Evolutionary conservation across 2,888 invertebrate species (phyloP).

Genomic region (Bombyx huttoni): DNA sequence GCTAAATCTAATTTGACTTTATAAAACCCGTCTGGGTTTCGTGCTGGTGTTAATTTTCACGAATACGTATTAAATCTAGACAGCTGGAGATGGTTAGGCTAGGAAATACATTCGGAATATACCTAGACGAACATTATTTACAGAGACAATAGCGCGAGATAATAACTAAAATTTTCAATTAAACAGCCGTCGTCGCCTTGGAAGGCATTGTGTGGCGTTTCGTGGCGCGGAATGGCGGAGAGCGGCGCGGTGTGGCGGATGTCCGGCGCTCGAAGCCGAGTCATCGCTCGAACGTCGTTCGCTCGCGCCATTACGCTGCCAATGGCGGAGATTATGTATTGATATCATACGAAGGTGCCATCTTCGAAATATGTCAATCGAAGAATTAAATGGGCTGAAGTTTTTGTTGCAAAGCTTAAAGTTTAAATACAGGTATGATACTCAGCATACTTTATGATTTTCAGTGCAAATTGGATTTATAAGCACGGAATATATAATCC

Average conservation of each 20-base stretch:
- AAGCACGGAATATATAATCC: not conserved
- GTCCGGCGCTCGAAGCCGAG: slow-evolving; percentile 34
- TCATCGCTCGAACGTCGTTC: slow-evolving; percentile 21
- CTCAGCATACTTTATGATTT: too few species aligned
- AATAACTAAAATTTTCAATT: slow-evolving; percentile 61
- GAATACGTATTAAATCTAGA: not conserved
- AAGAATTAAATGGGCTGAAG: slow-evolving; percentile 1
- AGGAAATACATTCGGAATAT: not conserved
- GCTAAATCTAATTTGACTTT: too few species aligned
- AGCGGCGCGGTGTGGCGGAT: slow-evolving; percentile 35
- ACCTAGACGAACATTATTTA: slow-evolving; percentile 13
- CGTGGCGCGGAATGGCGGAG: slow-evolving; percentile 30
- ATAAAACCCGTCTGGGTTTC: not conserved
- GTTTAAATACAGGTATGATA: too few species aligned
- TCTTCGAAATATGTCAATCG: not conserved
- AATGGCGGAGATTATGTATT: slow-evolving; percentile 34
- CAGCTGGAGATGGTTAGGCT: not conserved
- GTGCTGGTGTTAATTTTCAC: not conserved
- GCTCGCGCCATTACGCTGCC: slow-evolving; percentile 33
- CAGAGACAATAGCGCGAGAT: slow-evolving; percentile 39
- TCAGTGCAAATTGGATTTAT: not conserved
- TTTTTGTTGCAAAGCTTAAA: slow-evolving; percentile 7
- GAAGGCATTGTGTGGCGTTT: slow-evolving; percentile 40
- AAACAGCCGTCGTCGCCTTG: slow-evolving; percentile 36
- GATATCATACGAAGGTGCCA: slow-evolving; percentile 25